These are phyloP conservation scores for Puma concolor DNA, from an alignment of 2,113 vertebrate genomes.

Conservation along the genomic window DNA sequence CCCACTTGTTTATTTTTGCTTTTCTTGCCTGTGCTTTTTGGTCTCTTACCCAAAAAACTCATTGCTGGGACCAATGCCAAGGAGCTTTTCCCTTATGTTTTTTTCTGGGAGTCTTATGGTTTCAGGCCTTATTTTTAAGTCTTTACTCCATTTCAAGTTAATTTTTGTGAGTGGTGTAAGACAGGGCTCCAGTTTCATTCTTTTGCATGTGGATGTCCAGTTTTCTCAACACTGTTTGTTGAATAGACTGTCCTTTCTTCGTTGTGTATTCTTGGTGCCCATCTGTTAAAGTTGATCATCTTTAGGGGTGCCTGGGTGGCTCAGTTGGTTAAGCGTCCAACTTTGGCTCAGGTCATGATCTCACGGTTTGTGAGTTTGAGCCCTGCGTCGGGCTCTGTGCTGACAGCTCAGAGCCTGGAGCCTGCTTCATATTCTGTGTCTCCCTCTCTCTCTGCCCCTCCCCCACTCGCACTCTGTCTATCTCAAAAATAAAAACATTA, in stretches of 20 bases:
- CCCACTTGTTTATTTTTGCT: neutral
- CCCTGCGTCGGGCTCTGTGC: too few species aligned
- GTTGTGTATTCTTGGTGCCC: neutral
- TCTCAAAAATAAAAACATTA: too few species aligned
- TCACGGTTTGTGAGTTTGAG: too few species aligned
- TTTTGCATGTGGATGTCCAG: neutral
- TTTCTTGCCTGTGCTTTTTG: neutral
- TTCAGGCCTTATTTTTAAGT: neutral
- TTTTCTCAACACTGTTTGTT: neutral
- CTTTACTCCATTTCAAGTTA: neutral
- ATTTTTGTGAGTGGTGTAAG: neutral
- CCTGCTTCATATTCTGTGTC: too few species aligned
- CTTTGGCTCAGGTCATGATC: too few species aligned
- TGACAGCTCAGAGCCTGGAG: too few species aligned
- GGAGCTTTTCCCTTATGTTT: neutral
- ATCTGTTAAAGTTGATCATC: neutral
- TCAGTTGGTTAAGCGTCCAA: too few species aligned
- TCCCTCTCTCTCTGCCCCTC: too few species aligned
- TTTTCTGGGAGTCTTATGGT: neutral
- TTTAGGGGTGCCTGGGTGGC: neutral
- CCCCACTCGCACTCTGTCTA: too few species aligned
- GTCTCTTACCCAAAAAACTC: neutral
- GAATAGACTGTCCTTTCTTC: neutral
- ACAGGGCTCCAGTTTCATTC: neutral
- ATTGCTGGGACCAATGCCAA: neutral